Base-by-base conservation (phyloP, 1,140 invertebrate species). In the Drosophila nigromelanica region DNA sequence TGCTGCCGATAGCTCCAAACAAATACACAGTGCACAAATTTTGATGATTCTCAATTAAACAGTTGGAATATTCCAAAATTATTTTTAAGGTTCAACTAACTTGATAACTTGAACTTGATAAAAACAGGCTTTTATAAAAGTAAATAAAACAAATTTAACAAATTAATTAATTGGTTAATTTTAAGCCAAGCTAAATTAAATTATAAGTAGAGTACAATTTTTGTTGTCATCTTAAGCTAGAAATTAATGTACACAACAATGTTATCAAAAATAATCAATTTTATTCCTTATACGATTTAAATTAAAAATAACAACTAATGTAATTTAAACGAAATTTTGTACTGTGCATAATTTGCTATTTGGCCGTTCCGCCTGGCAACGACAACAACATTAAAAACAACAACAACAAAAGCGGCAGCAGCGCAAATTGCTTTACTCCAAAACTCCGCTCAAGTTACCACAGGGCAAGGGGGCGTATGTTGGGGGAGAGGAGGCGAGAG, bases 361-460 rank as follows among this genome's bases (percentile, higher is more conserved):
- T 64, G 14, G 37, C 15, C 24, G 21, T 62, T 55, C 63, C 60
- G 83, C 70, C 24, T 76, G 75, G 79, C 77, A 76, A 81, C 77
- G 43, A 50, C 60, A 55, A 72, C 78, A 76, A 59, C 66, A 82
- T 64, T 54, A 64, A 66, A 73, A 56, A 21, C 40, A 14, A 35
- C 6, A 35, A 35, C 76, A 64, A 60, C 75, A 50, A 43, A 30
- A 39, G 42, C 75, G 62, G 45, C 50, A 76, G 64, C 63, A 61
- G 51, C 70, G 70, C 71, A 87, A 87, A 87, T 89, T 87, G 83
- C 83, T 87, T 87, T 68, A 68, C 78, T 69, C 60, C 42, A 61
- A 73, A 87, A 78, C 68, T 76, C 67, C 74, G 59, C 82, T 87
- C 82, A 70, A 73, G 50, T 87, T 87, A 82, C 82, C 70, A 14